Evolutionary conservation across 2,113 vertebrate genomes (phyloP).

Genomic region (Paradoxurus hermaphroditus): DNA sequence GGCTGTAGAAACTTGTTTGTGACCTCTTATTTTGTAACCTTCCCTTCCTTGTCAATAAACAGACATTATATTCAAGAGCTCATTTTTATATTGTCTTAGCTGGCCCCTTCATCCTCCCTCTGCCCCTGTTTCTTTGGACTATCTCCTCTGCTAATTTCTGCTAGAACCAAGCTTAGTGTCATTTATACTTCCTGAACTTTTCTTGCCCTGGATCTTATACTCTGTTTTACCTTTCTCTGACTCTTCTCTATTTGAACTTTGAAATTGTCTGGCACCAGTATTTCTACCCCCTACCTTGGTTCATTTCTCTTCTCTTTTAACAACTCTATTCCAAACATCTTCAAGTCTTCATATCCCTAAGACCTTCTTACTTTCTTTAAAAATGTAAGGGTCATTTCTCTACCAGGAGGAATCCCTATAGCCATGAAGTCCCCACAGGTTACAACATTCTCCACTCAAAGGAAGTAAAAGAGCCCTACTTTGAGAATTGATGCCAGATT

Average conservation of each 20-base stretch:
- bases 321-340: neutral
- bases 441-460: neutral
- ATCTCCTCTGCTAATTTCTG: neutral
- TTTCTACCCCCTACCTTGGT: neutral
- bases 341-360: neutral
- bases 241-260: neutral
- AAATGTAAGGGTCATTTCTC: neutral
- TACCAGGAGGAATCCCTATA: neutral
- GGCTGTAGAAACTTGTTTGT: neutral
- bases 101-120: too few relatives aligned
- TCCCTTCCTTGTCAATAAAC: neutral
- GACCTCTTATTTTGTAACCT: neutral
- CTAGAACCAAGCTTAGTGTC: neutral
- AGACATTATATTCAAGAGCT: neutral
- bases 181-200: neutral
- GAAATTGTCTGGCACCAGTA: neutral
- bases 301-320: neutral
- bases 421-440: too few relatives aligned
- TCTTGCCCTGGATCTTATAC: neutral
- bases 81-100: neutral
- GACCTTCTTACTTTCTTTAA: neutral
- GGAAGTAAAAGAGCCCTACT: neutral
- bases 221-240: neutral
- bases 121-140: fast-evolving
- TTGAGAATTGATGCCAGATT: neutral